phyloP scores from a whole-genome alignment of 2,113 vertebrate species.

The Elephas maximus region DNA sequence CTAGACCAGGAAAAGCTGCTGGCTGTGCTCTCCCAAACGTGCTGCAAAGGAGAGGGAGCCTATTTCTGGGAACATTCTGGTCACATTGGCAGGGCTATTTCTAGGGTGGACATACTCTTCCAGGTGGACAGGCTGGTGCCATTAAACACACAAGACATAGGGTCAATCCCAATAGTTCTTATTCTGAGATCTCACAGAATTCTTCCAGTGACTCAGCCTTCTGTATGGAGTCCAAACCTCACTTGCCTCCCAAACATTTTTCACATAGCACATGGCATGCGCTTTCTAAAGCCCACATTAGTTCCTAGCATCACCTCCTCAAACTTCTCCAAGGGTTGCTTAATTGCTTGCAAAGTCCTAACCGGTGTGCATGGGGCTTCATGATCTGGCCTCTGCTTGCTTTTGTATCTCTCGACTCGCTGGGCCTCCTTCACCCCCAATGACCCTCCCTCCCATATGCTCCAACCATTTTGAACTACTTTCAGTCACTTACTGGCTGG shows the following conservation, averaged over 20 bases:
- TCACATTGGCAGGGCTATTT: not conserved
- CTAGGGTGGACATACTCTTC: not conserved
- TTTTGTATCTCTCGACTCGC: not conserved
- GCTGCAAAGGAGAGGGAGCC: not conserved
- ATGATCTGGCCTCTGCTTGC: not conserved
- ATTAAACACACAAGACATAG: not conserved
- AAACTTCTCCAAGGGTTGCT: not conserved
- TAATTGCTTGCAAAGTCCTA: not conserved
- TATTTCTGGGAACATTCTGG: not conserved
- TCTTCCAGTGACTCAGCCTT: not conserved
- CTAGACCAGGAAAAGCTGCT: not conserved
- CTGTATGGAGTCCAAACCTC: not conserved
- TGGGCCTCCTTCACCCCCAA: not conserved
- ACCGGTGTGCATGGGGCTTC: not conserved
- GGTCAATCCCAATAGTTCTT: not conserved
- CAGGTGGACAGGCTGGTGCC: not conserved
- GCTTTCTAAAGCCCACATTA: not conserved
- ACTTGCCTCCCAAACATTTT: not conserved
- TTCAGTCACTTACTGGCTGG: not conserved
- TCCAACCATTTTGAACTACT: not conserved
- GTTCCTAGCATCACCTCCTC: accelerated
- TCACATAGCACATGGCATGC: accelerated
- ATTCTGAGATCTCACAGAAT: not conserved
- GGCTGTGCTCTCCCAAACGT: not conserved
- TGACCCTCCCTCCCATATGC: not conserved